Percentiles rank a stretch among this genome's conserved stretches.
These are phyloP conservation scores for Oncorhynchus clarkii DNA, from an alignment of 2,113 vertebrate species.

Conservation along the genomic window DNA sequence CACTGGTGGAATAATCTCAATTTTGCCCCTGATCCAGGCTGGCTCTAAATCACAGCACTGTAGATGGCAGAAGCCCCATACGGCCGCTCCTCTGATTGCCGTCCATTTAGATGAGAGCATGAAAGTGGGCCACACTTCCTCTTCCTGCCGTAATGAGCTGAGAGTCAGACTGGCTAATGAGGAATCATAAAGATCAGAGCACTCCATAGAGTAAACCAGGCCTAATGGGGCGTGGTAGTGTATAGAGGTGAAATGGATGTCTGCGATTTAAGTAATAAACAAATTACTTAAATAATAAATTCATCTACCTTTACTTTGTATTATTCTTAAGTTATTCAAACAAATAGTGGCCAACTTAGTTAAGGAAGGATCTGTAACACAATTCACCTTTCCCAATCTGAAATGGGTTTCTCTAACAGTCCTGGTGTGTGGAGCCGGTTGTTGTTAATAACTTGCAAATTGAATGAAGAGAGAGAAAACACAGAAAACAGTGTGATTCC, in stretches of 20 bases:
- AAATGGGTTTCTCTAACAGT: not conserved
- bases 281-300: no score
- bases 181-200: not conserved
- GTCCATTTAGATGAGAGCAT: not conserved
- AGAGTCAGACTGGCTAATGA: constrained; percentile 1
- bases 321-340: not conserved
- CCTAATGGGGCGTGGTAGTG: not conserved
- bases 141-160: not conserved
- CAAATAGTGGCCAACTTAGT: not conserved
- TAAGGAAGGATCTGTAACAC: not conserved
- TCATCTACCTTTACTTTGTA: not conserved
- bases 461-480: not conserved
- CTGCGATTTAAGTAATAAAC: no score
- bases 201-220: not conserved
- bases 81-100: not conserved
- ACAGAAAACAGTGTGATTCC: not conserved
- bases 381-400: not conserved
- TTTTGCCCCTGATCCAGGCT: constrained; percentile 7
- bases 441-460: not conserved
- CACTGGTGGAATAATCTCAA: constrained; percentile 27
- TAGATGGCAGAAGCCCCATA: not conserved
- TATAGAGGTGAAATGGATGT: not conserved
- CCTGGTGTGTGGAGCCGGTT: not conserved
- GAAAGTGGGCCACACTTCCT: not conserved
- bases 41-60: constrained; percentile 15